Evolutionary conservation across 2,113 vertebrate species (phyloP), one percentile per base, ranked within the genome.

Genomic region (Eptesicus fuscus): DNA sequence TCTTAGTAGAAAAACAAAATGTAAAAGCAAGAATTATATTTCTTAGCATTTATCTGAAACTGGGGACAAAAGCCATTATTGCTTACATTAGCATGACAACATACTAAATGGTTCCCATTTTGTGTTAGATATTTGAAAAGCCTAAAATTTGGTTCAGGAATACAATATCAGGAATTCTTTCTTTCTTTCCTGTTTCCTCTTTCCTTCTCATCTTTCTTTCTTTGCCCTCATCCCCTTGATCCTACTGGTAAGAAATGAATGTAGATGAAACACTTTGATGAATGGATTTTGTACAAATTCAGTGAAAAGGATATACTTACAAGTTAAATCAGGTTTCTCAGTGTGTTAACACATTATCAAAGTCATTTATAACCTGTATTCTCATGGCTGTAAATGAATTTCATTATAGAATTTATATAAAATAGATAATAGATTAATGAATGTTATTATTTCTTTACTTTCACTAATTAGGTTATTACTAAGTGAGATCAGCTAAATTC

Each of bases 371-470:
- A 95, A 92, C 65, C 63, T 89, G 14, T 30, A 91, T 91, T 93
- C 42, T 93, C 89, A 67, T 20, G 8, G 30, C 40, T 92, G 16
- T 91, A 92, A 96, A 82, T 94, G 88, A 94, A 92, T 95, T 93
- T 95, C 49, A 94, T 94, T 94, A 67, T 91, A 95, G 28, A 95
- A 96, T 95, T 96, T 94, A 95, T 96, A 96, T 89, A 94, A 96
- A 96, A 84, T 70, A 94, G 87, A 96, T 94, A 96, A 90, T 95
- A 95, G 76, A 96, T 95, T 96, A 96, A 95, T 92, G 69, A 77
- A 95, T 93, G 40, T 94, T 96, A 96, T 97, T 93, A 95, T 97
- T 96, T 95, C 47, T 42, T 93, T 93, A 96, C 69, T 86, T 96
- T 92, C 49, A 89, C 63, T 96, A 77, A 97, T 96, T 96, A 96